Evolutionary conservation across 2,888 invertebrate genomes (phyloP).

Genomic region (Epinotia brunnichana): DNA sequence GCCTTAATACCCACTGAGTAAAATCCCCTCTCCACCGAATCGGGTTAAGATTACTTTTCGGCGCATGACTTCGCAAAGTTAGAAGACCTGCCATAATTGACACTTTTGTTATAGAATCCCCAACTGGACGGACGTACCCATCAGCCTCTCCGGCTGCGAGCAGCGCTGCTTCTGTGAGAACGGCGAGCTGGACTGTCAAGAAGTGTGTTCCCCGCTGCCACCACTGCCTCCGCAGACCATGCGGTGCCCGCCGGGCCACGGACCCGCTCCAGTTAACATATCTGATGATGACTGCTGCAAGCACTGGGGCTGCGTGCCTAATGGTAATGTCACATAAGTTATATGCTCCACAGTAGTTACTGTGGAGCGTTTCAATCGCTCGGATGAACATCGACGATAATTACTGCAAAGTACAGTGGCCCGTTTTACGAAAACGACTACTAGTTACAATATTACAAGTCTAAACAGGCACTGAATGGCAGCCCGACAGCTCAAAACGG

Average conservation of each 20-base stretch:
- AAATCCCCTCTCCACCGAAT: too few species aligned
- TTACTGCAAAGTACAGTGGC: too few species aligned
- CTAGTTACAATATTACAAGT: too few species aligned
- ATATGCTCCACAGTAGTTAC: too few species aligned
- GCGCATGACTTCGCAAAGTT: too few species aligned
- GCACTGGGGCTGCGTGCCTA: conserved; percentile 87
- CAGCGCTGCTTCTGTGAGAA: conserved; percentile 94
- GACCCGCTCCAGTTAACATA: conserved; percentile 85
- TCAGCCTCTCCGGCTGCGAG: conserved; percentile 92
- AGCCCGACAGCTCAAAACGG: too few species aligned
- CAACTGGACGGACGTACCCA: conserved; percentile 93
- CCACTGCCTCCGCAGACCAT: conserved; percentile 89
- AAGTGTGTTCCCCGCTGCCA: conserved; percentile 90
- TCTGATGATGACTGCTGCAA: conserved; percentile 92
- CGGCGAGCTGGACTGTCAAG: conserved; percentile 93
- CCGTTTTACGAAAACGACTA: too few species aligned
- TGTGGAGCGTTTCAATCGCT: too few species aligned
- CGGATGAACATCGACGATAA: too few species aligned
- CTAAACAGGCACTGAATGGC: too few species aligned
- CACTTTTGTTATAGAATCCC: conserved; percentile 73
- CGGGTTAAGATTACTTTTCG: too few species aligned
- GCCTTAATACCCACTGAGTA: too few species aligned
- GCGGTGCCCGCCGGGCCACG: conserved; percentile 88
- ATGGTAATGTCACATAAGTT: conserved; percentile 56
- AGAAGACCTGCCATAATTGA: conserved; percentile 58